Conservation (phyloP, 2,888 invertebrate genomes). For the Caenorhabditis sulstoni region DNA sequence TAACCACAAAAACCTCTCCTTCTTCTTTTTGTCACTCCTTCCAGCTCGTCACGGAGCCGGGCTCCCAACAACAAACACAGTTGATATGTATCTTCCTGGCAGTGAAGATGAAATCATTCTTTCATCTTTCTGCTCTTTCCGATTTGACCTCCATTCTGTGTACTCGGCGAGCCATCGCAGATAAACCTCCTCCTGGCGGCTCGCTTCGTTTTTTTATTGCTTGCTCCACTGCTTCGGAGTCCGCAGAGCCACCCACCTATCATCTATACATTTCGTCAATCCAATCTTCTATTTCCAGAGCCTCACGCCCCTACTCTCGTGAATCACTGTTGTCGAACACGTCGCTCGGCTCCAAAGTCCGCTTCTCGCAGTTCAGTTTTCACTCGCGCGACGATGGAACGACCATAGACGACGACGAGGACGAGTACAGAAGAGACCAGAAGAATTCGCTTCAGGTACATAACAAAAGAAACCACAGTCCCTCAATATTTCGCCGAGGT, state of each 20-base stretch:
- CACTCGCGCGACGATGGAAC: conserved; percentile 53
- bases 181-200: conserved; percentile 15
- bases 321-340: conserved; percentile 65
- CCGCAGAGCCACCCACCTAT: conserved; percentile 18
- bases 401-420: conserved; percentile 53
- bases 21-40: too few species aligned
- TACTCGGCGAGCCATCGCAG: conserved; percentile 35
- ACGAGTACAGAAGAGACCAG: conserved; percentile 34
- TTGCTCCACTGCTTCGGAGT: conserved; percentile 1
- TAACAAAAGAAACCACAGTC: too few species aligned
- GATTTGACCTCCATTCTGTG: conserved; percentile 8
- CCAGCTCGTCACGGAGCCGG: too few species aligned
- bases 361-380: conserved; percentile 64
- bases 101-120: conserved; percentile 32
- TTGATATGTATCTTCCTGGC: conserved; percentile 11
- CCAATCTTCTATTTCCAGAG: conserved; percentile 52
- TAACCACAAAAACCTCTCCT: too few species aligned
- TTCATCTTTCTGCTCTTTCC: conserved; percentile 23
- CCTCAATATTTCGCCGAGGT: too few species aligned
- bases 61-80: background rate
- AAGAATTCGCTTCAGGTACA: conserved; percentile 41
- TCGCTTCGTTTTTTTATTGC: conserved; percentile 18
- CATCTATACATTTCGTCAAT: background rate
- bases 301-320: conserved; percentile 61
- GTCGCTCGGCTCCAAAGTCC: conserved; percentile 64